A percentile compares a stretch with the other conserved stretches of the same genome.
These are phyloP conservation scores for Tipula vernalis DNA, from an alignment of 2,888 invertebrate species.

Conservation along the genomic window DNA sequence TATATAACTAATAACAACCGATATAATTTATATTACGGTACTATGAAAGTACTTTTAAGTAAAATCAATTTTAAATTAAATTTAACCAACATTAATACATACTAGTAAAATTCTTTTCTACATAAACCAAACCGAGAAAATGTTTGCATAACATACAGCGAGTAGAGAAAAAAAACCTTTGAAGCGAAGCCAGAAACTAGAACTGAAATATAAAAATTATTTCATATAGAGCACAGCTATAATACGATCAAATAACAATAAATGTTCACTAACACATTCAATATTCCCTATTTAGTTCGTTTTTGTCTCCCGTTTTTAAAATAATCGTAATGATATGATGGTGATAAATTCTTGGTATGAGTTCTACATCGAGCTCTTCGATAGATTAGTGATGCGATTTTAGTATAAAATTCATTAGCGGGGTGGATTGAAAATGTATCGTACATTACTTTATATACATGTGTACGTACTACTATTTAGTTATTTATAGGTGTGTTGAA, in stretches of 20 bases:
- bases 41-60: neutral
- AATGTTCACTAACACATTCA: neutral
- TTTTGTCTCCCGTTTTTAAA: neutral
- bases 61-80: neutral
- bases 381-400: neutral
- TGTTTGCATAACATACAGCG: neutral
- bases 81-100: neutral
- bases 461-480: neutral
- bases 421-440: neutral
- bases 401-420: neutral
- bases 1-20: neutral
- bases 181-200: slow-evolving; percentile 4
- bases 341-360: neutral
- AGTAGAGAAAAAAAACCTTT: neutral
- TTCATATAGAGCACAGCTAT: neutral
- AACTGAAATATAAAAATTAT: neutral
- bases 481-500: neutral
- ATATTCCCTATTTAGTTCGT: neutral
- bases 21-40: neutral
- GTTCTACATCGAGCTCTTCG: neutral
- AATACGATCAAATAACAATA: neutral
- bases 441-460: neutral
- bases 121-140: neutral
- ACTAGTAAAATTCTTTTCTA: neutral
- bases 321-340: neutral